Base-by-base conservation (phyloP, 2,888 invertebrate genomes). In the Embidobia sp. region DNA sequence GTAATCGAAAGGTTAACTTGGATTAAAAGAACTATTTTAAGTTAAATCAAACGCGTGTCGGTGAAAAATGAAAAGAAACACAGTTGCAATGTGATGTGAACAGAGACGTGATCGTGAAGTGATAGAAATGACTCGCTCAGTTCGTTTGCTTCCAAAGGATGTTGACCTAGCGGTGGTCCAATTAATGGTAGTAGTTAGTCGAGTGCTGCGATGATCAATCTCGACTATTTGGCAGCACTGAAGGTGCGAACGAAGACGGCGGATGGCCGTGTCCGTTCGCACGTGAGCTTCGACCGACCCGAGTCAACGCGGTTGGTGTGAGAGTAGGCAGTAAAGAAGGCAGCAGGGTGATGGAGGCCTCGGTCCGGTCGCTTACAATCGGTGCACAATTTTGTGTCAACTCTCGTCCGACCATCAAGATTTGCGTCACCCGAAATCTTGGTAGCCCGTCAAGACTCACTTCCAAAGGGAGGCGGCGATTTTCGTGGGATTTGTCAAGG, bases 401-500 rank as follows among this genome's bases (percentile, higher is more conserved):
- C 4, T 33, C 35, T 35, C 10, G 11, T 35, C 13, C 29, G 11
- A 37, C 10, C 15, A 63, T 35, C 55, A 48, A 51, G 57, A 19
- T 40, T 67, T 73, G 19, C 1, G 7, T 13, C 5, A n/a, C n/a
- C n/a, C 6, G 66, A 49, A 33, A 37, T 42, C 63, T 69, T 48
- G 48, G 31, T 64, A 22, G 42, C 37, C 69, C 31, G 46, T 40
- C 33, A 61, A 46, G 64, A 53, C 61, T 59, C 70, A 57, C 66
- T 53, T 69, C 51, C 49, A 63, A 37, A 13, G 66, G 63, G 48
- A 66, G 46, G 55, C 19, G 29, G 57, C 42, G 27, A 66, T 33
- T 49, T 22, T 59, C 35, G 63, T 69, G 33, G 73, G 63, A 70
- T 64, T 64, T 49, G 31, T 74, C n/a, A 67, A 74, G 77, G 79